Evolutionary conservation across 2,113 vertebrate genomes (phyloP).

Genomic region (Phodopus roborovskii): DNA sequence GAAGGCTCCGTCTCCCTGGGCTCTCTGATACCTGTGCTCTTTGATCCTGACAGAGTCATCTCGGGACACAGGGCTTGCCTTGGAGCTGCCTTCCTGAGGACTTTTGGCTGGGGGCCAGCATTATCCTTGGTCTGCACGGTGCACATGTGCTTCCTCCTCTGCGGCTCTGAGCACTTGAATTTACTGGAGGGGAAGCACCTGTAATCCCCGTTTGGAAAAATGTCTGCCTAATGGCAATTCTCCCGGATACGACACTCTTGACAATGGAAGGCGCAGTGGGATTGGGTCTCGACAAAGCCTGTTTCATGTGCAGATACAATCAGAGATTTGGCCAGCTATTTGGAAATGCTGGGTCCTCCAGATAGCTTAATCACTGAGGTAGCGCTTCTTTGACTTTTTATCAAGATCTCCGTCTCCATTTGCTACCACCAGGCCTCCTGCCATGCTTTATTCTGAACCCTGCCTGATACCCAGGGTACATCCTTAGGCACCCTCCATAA

Average conservation of each 20-base stretch:
- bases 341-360: slow-evolving; percentile 54
- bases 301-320: slow-evolving; percentile 12
- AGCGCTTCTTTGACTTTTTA: slow-evolving; percentile 15
- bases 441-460: background rate
- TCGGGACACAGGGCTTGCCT: slow-evolving; percentile 74
- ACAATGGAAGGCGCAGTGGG: slow-evolving; percentile 39
- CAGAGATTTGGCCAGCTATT: slow-evolving; percentile 23
- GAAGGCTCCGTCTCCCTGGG: background rate
- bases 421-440: background rate
- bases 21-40: slow-evolving; percentile 50
- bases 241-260: slow-evolving; percentile 59
- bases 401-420: background rate
- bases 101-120: slow-evolving; percentile 73
- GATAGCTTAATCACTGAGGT: background rate
- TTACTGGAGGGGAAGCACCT: slow-evolving; percentile 81
- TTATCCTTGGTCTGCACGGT: slow-evolving; percentile 47
- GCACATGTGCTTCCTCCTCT: slow-evolving; percentile 68
- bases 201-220: slow-evolving; percentile 74
- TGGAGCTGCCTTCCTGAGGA: slow-evolving; percentile 71
- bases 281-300: slow-evolving; percentile 7
- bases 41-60: slow-evolving; percentile 59
- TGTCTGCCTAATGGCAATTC: slow-evolving; percentile 45
- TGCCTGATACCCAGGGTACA: background rate
- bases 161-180: slow-evolving; percentile 56
- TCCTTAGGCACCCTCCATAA: background rate